Percentiles rank a stretch among this genome's conserved stretches.
Evolutionary conservation across 2,888 invertebrate species (phyloP).

Genomic region (Dicyrtoma fusca): DNA sequence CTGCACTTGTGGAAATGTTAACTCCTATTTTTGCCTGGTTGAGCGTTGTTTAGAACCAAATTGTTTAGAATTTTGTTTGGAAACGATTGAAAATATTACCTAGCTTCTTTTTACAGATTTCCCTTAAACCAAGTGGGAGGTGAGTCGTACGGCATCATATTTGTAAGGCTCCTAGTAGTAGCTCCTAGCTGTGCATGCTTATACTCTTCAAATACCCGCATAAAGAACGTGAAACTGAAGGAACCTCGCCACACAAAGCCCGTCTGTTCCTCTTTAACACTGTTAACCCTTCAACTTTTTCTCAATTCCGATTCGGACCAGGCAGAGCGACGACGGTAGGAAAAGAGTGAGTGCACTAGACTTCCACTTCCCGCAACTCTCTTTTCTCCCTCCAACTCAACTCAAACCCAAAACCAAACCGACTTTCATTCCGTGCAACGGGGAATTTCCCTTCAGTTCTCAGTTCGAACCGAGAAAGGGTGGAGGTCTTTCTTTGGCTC

Average conservation of each 20-base stretch:
- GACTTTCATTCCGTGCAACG: neutral
- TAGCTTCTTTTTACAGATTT: too few relatives aligned
- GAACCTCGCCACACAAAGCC: neutral
- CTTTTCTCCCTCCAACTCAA: neutral
- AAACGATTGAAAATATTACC: too few relatives aligned
- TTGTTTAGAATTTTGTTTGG: too few relatives aligned
- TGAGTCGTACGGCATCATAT: too few relatives aligned
- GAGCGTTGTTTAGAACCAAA: too few relatives aligned
- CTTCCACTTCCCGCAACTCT: neutral
- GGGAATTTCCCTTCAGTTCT: neutral
- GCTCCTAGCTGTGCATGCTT: too few relatives aligned
- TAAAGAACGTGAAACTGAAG: neutral
- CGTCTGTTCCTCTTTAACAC: conserved; percentile 23
- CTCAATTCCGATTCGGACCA: conserved; percentile 4
- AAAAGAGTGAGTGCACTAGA: neutral
- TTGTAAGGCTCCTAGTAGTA: too few relatives aligned
- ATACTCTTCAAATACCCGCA: too few relatives aligned
- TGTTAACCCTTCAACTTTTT: conserved; percentile 26
- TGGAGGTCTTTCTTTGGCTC: conserved; percentile 4
- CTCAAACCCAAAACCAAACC: neutral
- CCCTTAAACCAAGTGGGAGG: too few relatives aligned
- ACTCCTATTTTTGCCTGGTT: too few relatives aligned
- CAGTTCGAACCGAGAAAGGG: neutral
- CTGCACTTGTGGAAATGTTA: too few relatives aligned
- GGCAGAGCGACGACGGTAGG: neutral